phyloP scores from a whole-genome alignment of 2,888 invertebrate genomes.

The Catonia carolina region DNA sequence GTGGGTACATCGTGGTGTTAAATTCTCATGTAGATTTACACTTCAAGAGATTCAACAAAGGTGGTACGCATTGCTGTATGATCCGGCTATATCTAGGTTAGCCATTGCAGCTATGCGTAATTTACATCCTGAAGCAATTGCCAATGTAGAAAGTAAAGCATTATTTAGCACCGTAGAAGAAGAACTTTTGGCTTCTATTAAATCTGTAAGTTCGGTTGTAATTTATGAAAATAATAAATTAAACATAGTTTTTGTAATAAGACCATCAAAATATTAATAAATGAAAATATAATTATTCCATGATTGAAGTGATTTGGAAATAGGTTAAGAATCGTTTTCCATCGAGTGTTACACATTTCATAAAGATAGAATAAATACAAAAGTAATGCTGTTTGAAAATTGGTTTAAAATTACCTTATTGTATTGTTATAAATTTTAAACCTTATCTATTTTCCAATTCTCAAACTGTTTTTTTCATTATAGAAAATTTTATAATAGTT shows the following conservation, averaged over 20 bases:
- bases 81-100: conserved; percentile 86
- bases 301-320: not conserved
- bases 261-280: no score
- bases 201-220: conserved; percentile 54
- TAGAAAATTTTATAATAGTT: no score
- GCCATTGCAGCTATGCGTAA: conserved; percentile 90
- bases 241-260: no score
- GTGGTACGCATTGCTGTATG: conserved; percentile 94
- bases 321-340: no score
- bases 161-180: conserved; percentile 88
- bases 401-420: no score
- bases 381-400: no score
- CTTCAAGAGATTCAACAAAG: conserved; percentile 88
- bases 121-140: conserved; percentile 83
- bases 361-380: no score
- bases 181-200: conserved; percentile 69
- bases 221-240: not conserved
- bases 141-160: conserved; percentile 79
- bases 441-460: no score
- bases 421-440: no score
- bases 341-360: no score
- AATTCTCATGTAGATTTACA: conserved; percentile 93
- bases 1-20: conserved; percentile 78
- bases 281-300: no score
- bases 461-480: no score